Percentiles rank a stretch among this genome's conserved stretches.
phyloP scores from a whole-genome alignment of 2,888 invertebrate species.

The Nemotelus nigrinus region DNA sequence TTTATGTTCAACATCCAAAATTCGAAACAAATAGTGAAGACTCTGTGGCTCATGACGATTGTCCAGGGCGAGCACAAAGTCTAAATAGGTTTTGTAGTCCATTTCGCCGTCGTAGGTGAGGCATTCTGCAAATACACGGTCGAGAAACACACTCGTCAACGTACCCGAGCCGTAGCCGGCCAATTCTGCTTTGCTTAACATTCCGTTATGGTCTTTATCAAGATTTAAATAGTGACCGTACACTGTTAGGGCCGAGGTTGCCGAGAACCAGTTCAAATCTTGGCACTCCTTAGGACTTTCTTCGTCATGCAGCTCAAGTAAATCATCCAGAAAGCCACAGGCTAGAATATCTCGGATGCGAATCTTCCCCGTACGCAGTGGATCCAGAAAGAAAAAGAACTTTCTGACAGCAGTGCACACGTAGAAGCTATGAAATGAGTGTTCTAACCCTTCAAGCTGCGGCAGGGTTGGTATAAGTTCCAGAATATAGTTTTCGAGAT shows the following conservation, averaged over 20 bases:
- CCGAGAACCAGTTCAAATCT: constrained; percentile 92
- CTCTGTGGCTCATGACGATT: constrained; percentile 92
- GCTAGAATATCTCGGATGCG: constrained; percentile 91
- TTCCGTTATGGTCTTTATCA: constrained; percentile 94
- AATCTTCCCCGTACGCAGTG: constrained; percentile 85
- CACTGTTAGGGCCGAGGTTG: constrained; percentile 86
- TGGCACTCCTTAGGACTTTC: constrained; percentile 84
- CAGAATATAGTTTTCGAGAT: constrained; percentile 93
- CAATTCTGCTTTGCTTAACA: constrained; percentile 91
- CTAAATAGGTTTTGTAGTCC: constrained; percentile 97
- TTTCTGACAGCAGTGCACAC: constrained; percentile 95
- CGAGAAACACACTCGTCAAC: constrained; percentile 88
- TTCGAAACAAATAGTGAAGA: constrained; percentile 88
- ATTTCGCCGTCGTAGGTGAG: constrained; percentile 94
- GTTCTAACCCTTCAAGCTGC: constrained; percentile 88
- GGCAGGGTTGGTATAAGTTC: constrained; percentile 93
- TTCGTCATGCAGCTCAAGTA: constrained; percentile 87
- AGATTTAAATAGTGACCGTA: constrained; percentile 94
- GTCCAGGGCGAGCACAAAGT: constrained; percentile 92
- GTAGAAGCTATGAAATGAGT: constrained; percentile 95
- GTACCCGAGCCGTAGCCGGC: constrained; percentile 92
- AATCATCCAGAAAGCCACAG: constrained; percentile 80
- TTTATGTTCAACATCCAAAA: constrained; percentile 87
- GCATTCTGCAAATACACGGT: constrained; percentile 94
- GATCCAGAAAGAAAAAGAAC: constrained; percentile 95